Evolutionary conservation across 2,113 vertebrate genomes (phyloP).

Genomic region (Chiloscyllium plagiosum): DNA sequence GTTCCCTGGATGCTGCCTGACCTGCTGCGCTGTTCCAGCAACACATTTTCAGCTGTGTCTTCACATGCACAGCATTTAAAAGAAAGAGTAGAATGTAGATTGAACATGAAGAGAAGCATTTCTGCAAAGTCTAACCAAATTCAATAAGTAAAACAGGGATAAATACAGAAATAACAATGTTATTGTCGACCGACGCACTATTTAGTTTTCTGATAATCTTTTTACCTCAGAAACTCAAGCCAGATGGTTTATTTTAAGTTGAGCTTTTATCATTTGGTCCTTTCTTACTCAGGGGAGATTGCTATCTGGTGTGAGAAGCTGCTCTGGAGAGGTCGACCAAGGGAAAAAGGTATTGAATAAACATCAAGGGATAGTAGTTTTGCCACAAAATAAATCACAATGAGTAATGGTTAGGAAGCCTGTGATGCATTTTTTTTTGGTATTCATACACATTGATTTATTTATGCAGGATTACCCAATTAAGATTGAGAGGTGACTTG

Average conservation of each 20-base stretch:
- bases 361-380: constrained; percentile 22
- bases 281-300: not conserved
- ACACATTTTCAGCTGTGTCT: no score
- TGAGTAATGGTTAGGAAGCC: constrained; percentile 1
- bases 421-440: not conserved
- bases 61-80: no score
- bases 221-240: not conserved
- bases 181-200: not conserved
- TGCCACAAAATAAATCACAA: not conserved
- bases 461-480: constrained; percentile 28
- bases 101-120: not conserved
- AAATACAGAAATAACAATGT: not conserved
- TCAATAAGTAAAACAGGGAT: not conserved
- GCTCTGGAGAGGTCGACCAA: not conserved
- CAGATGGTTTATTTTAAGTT: not conserved
- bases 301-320: not conserved
- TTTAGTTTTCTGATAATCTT: not conserved
- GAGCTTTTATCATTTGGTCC: not conserved
- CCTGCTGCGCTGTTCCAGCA: no score
- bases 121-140: not conserved
- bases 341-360: not conserved
- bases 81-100: not conserved
- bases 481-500: not conserved
- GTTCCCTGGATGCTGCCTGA: no score
- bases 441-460: constrained; percentile 24